Percentiles rank a stretch among this genome's conserved stretches.
Evolutionary conservation across 1,140 invertebrate genomes (phyloP).

Genomic region (Musca domestica): DNA sequence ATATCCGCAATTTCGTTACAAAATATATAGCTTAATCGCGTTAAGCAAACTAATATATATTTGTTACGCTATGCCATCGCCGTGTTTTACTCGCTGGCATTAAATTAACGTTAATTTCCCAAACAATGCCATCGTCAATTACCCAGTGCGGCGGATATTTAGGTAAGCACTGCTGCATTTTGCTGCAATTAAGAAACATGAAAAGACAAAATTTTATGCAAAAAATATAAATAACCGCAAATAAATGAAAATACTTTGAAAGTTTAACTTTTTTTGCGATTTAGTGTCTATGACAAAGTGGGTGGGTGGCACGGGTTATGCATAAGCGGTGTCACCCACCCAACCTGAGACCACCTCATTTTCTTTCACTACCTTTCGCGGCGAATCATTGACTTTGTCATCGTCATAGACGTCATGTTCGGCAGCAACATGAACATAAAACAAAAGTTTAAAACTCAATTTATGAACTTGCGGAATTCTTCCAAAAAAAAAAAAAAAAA

Average conservation of each 20-base stretch:
- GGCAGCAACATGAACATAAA: neutral
- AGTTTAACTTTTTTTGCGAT: neutral
- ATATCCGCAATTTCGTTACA: too few species aligned
- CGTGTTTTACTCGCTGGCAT: neutral
- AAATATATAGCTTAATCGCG: too few species aligned
- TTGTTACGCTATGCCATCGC: too few species aligned
- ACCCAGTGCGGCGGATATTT: neutral
- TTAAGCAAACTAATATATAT: too few species aligned
- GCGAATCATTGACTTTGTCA: too few species aligned
- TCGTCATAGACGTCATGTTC: too few species aligned
- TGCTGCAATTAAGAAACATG: slow-evolving; percentile 17
- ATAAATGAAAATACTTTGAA: slow-evolving; percentile 9
- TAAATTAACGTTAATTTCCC: slow-evolving; percentile 13
- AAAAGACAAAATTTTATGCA: neutral
- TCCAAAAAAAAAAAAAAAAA: neutral
- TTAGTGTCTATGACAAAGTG: too few species aligned
- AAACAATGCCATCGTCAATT: slow-evolving; percentile 14
- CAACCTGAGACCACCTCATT: too few species aligned
- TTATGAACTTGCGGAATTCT: slow-evolving; percentile 18
- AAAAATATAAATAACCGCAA: neutral
- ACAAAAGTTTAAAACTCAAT: slow-evolving; percentile 16
- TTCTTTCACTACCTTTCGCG: too few species aligned
- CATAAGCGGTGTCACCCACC: too few species aligned
- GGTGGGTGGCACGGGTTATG: too few species aligned
- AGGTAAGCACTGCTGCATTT: slow-evolving; percentile 15